Evolutionary conservation across 2,888 invertebrate species (phyloP).

Genomic region (Sphaerophoria rueppellii): DNA sequence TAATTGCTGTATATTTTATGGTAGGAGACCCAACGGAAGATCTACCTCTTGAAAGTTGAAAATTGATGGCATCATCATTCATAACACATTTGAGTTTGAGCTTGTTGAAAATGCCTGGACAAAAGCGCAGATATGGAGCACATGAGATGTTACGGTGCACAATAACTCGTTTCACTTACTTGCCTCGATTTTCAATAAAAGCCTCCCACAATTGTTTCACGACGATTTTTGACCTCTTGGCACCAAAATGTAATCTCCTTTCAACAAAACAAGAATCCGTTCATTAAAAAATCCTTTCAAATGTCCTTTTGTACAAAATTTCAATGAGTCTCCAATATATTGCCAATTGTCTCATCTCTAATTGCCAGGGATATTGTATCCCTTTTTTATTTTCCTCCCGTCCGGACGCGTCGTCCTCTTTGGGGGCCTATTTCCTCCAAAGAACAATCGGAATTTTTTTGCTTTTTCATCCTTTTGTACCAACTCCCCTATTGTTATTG

Average conservation of each 20-base stretch:
- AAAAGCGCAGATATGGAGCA: too few species aligned
- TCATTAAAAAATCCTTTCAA: slow-evolving; percentile 6
- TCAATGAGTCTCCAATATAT: slow-evolving; percentile 46
- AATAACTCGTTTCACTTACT: too few species aligned
- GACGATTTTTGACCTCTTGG: slow-evolving; percentile 23
- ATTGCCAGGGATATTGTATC: slow-evolving; percentile 59
- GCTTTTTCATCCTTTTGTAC: background rate
- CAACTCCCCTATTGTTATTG: background rate
- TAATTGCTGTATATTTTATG: too few species aligned
- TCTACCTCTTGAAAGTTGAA: too few species aligned
- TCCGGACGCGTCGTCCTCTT: background rate
- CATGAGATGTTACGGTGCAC: too few species aligned
- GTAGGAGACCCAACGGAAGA: too few species aligned
- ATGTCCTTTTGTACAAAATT: slow-evolving; percentile 33
- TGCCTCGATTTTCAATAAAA: too few species aligned
- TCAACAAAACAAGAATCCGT: background rate
- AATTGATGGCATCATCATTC: too few species aligned
- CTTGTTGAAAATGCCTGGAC: too few species aligned
- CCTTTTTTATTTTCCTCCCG: background rate
- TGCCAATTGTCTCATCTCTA: slow-evolving; percentile 42
- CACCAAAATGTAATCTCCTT: background rate
- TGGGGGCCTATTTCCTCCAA: background rate
- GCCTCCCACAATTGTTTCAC: too few species aligned
- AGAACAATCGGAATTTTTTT: slow-evolving; percentile 5
- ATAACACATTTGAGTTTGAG: too few species aligned